Evolutionary conservation across 53 echinoderm and acorn worm species (phyloP).

Genomic region (Apostichopus leukothele): DNA sequence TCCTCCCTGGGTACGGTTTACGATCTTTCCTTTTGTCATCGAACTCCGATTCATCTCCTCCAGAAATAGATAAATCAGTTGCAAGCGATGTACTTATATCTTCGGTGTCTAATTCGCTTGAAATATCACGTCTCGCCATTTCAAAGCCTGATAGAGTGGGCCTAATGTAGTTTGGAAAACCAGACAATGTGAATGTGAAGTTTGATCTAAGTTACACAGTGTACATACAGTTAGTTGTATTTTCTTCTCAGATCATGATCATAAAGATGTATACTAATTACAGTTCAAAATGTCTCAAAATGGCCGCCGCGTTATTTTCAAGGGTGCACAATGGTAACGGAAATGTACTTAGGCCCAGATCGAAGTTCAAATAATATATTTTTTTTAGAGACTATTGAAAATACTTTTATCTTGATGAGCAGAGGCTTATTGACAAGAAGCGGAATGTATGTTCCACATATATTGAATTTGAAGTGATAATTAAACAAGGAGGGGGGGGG

Average conservation of each 20-base stretch:
- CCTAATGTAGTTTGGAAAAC: too few species aligned
- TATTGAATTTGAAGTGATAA: too few species aligned
- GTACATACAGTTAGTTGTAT: background rate
- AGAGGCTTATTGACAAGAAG: too few species aligned
- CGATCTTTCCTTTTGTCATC: slow-evolving; percentile 42
- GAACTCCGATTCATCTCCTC: slow-evolving; percentile 60
- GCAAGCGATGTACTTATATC: slow-evolving; percentile 97
- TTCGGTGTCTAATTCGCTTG: slow-evolving; percentile 87
- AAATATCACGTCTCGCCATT: slow-evolving; percentile 79
- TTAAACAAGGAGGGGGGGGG: too few species aligned
- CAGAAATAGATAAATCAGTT: slow-evolving; percentile 80
- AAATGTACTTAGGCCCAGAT: background rate
- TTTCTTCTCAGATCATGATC: too few species aligned
- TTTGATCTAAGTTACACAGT: background rate
- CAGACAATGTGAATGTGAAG: background rate
- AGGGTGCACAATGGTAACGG: background rate
- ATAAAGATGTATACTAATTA: background rate
- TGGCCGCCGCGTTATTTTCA: background rate
- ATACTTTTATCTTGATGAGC: too few species aligned
- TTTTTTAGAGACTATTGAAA: too few species aligned
- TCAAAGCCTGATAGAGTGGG: background rate
- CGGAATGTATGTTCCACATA: too few species aligned
- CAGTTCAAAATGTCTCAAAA: background rate
- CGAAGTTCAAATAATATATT: too few species aligned
- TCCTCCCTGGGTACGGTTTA: slow-evolving; percentile 50